These are phyloP conservation scores for Sus cebifrons DNA, from an alignment of 2,797 vertebrate genomes.

Conservation along the genomic window DNA sequence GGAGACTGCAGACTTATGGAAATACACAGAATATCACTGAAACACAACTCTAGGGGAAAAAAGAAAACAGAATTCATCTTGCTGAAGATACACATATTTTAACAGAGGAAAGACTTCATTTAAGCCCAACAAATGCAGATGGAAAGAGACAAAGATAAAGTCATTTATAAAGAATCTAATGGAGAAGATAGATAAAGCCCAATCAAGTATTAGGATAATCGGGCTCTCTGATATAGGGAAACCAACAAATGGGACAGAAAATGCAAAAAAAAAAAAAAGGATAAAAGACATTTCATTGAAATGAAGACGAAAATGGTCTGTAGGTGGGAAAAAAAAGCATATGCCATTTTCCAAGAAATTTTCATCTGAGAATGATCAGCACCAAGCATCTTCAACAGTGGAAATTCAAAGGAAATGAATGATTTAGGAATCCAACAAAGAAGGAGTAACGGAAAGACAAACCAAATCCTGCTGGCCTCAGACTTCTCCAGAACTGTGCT, in stretches of 20 bases:
- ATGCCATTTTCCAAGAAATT: background rate
- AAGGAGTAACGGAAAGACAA: background rate
- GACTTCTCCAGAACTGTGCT: background rate
- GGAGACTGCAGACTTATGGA: too few species aligned
- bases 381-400: background rate
- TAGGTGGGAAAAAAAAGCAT: background rate
- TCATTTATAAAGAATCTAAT: background rate
- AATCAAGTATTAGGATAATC: background rate
- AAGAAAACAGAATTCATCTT: background rate
- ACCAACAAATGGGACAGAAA: background rate
- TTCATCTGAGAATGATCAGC: background rate
- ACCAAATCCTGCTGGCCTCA: background rate
- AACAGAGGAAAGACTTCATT: background rate
- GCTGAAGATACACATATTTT: background rate
- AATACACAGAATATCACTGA: background rate
- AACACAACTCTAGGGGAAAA: background rate
- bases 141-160: background rate
- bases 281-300: background rate
- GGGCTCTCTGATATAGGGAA: background rate
- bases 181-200: background rate
- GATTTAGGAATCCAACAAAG: constrained; percentile 11
- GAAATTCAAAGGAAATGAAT: background rate
- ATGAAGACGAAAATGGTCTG: background rate
- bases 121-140: background rate
- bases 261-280: background rate